Evolutionary conservation across 2,113 vertebrate species (phyloP), one percentile per base, ranked within the genome.

Genomic region (Prionailurus bengalensis): DNA sequence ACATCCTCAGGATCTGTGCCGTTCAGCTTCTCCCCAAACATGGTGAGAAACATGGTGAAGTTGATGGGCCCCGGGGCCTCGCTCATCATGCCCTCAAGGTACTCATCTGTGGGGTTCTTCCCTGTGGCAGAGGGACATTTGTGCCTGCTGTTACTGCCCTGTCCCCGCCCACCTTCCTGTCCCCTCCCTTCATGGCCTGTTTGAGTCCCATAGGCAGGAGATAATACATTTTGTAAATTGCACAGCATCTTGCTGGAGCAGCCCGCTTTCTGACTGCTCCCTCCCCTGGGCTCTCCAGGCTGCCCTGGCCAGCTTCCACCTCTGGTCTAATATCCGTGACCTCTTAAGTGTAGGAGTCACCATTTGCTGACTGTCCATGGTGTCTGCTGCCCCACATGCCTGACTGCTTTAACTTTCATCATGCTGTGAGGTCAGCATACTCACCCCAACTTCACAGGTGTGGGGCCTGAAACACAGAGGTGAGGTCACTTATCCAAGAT

Each of bases 11-110:
- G 99, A 98, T 99, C 99, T 0, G 99, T 99, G 90, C 99, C 99
- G 0, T 99, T 99, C 90, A 99, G 99, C 98, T 99, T 99, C 98
- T 99, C 99, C 96, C 99, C 99, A 0, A 99, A 99, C 99, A 99
- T 99, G 93, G 99, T 99, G 97, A 99, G 99, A 99, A 99, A 99
- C 99, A 99, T 99, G 97, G 99, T 99, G 99, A 99, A 99, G 99
- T 99, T 99, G 98, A 99, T 99, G 98, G 99, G 99, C 23, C 99
- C 99, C 0, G 99, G 99, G 0, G 99, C 99, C 98, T 99, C 99
- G 0, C 99, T 99, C 99, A 99, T 99, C 99, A 99, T 99, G 21
- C 99, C 99, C 97, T 99, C 99, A 97, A 99, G 98, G 98, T 99
- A 99, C 94, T 99, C 99, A 0, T 99, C 99, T 0, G 99, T 99